Conservation (phyloP, 2,797 vertebrate species). For the Enteromius viviparus region DNA sequence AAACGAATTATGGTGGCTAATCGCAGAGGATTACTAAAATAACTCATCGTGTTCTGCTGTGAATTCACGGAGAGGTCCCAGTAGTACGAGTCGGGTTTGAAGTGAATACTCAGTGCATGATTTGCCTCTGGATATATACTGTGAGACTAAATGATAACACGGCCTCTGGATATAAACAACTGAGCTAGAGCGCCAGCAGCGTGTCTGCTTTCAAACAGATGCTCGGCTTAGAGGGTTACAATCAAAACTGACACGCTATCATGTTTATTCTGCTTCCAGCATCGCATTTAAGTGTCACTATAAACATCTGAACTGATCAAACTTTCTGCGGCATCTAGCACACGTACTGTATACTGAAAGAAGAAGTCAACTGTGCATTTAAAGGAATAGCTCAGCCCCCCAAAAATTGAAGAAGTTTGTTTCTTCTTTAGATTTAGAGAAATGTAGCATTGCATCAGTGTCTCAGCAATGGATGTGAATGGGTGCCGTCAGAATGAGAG, state of each 20-base stretch:
- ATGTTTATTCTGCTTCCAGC: slow-evolving; percentile 5
- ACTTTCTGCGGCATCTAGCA: not conserved
- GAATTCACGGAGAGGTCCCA: not conserved
- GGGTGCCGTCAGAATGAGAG: not conserved
- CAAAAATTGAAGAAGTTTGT: not conserved
- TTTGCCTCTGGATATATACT: slow-evolving; percentile 35
- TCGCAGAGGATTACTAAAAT: slow-evolving; percentile 82
- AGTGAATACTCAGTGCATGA: not conserved
- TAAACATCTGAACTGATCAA: not conserved
- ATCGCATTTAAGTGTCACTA: not conserved
- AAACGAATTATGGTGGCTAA: slow-evolving; percentile 82
- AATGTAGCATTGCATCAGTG: not conserved
- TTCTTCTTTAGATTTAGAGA: not conserved
- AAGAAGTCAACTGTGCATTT: not conserved
- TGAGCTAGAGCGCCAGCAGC: not conserved
- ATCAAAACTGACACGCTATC: slow-evolving; percentile 10
- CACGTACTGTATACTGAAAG: not conserved
- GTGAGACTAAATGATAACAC: slow-evolving; percentile 29
- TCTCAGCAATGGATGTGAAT: not conserved
- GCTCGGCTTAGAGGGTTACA: not conserved
- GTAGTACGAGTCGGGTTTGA: not conserved
- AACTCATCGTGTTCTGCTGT: slow-evolving; percentile 75
- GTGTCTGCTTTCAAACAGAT: not conserved
- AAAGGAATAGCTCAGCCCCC: not conserved
- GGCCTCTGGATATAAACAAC: slow-evolving; percentile 36